phyloP scores from a whole-genome alignment of 1,140 invertebrate genomes.

The Scylla paramamosain region DNA sequence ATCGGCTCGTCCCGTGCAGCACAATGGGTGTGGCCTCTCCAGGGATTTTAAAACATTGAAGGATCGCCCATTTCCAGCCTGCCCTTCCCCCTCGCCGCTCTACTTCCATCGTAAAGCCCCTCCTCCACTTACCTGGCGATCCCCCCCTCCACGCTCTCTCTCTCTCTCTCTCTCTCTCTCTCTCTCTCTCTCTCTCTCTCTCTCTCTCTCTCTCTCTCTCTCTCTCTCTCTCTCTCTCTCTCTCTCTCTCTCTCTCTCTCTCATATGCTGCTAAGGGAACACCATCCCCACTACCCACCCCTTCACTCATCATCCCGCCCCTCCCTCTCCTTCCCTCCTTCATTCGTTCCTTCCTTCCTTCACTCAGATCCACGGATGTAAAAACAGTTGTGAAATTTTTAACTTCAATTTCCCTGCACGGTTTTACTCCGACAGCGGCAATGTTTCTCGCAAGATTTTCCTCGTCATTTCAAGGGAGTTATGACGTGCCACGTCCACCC shows the following conservation, averaged over 20 bases:
- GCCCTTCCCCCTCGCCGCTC: not conserved
- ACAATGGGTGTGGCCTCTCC: not conserved
- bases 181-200: slow-evolving; percentile 17
- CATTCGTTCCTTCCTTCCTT: not conserved
- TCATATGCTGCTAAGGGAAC: not conserved
- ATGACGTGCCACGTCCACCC: not conserved
- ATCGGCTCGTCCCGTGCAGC: not conserved
- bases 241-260: slow-evolving; percentile 22
- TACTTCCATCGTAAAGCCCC: not conserved
- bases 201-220: not conserved
- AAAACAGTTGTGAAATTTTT: not conserved
- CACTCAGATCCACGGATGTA: not conserved
- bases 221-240: not conserved
- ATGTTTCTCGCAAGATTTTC: slow-evolving; percentile 14
- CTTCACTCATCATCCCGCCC: not conserved
- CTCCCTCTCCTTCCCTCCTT: not conserved
- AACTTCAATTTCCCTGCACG: not conserved
- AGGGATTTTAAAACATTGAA: slow-evolving; percentile 10
- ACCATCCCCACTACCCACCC: not conserved
- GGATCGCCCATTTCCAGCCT: not conserved
- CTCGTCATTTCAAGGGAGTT: not conserved
- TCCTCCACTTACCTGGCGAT: not conserved
- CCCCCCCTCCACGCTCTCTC: not conserved
- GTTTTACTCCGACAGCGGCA: not conserved
- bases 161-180: too few relatives aligned